Percentiles rank a stretch among this genome's conserved stretches.
phyloP scores from a whole-genome alignment of 2,113 vertebrate species.

The Mirza zaza region DNA sequence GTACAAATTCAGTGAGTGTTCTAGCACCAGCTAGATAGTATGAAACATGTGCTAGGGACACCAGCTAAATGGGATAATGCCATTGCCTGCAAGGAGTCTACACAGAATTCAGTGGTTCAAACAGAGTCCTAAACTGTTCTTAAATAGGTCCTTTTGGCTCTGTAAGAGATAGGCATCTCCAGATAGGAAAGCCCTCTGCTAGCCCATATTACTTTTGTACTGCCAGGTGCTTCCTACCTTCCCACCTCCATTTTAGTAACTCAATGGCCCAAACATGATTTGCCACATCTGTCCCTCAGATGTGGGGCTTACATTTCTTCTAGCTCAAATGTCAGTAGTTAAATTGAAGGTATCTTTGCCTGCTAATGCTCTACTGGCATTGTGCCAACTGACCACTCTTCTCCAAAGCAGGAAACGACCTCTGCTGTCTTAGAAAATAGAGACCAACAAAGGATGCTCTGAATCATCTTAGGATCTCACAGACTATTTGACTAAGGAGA shows the following conservation, averaged over 20 bases:
- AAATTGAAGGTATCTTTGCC: background rate
- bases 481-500: background rate
- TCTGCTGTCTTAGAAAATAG: background rate
- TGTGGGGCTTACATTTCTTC: background rate
- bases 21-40: background rate
- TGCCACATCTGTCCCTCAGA: background rate
- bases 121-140: background rate
- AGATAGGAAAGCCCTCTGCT: background rate
- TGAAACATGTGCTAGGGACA: background rate
- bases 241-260: background rate
- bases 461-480: background rate
- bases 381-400: background rate
- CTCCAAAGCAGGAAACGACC: background rate
- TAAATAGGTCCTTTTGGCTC: background rate
- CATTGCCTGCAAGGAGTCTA: background rate
- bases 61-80: background rate
- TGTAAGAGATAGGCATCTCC: background rate
- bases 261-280: background rate
- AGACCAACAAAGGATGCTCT: background rate
- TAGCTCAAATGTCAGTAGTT: background rate
- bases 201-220: background rate
- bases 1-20: background rate
- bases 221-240: background rate
- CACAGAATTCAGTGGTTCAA: background rate
- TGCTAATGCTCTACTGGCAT: background rate